Percentiles rank a stretch among this genome's conserved stretches.
Evolutionary conservation across 1,140 invertebrate species (phyloP).

Genomic region (Rhopalosiphum padi): DNA sequence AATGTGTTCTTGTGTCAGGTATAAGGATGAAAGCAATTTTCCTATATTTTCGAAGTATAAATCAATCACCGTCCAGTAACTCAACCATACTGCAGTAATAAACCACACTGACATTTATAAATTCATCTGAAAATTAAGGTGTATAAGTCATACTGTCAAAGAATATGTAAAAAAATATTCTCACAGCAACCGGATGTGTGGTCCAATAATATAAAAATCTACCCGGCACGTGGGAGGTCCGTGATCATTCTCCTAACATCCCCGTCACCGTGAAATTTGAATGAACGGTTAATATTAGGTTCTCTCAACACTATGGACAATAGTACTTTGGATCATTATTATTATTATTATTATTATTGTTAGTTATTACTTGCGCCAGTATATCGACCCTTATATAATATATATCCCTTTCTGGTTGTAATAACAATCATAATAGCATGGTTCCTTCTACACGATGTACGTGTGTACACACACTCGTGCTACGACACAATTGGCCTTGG

Average conservation of each 20-base stretch:
- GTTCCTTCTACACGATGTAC: background rate
- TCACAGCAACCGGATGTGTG: background rate
- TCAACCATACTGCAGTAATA: background rate
- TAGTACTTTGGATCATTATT: background rate
- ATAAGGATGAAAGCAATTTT: background rate
- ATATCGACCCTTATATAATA: conserved; percentile 16
- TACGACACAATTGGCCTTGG: conserved; percentile 40
- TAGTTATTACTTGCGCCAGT: background rate
- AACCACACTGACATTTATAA: background rate
- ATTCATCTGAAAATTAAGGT: conserved; percentile 17
- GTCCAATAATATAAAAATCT: background rate
- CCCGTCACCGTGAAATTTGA: background rate
- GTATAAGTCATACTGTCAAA: background rate
- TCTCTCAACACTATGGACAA: background rate
- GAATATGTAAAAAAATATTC: background rate
- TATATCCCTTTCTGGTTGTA: conserved; percentile 16
- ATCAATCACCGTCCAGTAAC: background rate
- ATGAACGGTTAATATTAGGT: background rate
- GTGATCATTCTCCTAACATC: background rate
- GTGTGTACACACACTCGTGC: background rate
- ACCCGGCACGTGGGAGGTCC: background rate
- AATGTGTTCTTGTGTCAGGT: background rate
- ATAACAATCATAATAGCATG: conserved; percentile 23
- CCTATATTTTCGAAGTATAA: background rate
- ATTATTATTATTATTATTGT: background rate